Conservation (phyloP, 2,888 invertebrate genomes). For the Saturnia japonica region DNA sequence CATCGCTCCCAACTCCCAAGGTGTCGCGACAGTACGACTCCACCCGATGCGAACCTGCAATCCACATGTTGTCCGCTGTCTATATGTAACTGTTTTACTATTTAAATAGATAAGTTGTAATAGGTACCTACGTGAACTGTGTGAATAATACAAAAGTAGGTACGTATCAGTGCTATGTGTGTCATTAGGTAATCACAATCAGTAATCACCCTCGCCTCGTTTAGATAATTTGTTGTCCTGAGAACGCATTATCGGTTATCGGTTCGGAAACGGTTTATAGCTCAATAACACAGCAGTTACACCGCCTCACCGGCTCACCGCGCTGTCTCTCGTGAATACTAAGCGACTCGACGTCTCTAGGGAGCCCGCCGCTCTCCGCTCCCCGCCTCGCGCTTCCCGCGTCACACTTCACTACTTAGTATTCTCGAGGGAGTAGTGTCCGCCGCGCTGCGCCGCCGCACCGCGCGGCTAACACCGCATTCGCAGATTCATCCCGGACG, state of each 20-base stretch:
- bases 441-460: slow-evolving; percentile 10
- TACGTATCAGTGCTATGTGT: not conserved
- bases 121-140: no score
- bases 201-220: slow-evolving; percentile 13
- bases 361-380: not conserved
- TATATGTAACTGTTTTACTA: no score
- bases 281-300: slow-evolving; percentile 6
- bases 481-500: slow-evolving; percentile 20
- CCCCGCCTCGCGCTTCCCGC: no score
- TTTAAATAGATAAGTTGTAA: no score
- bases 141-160: no score
- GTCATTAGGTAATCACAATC: not conserved
- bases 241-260: not conserved
- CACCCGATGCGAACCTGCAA: no score
- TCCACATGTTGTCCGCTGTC: no score
- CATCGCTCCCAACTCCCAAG: no score
- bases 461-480: no score
- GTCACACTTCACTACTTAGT: not conserved
- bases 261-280: not conserved
- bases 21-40: no score
- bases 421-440: not conserved
- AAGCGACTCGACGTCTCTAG: not conserved
- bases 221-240: not conserved
- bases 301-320: slow-evolving; percentile 1
- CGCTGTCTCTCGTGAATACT: not conserved